Evolutionary conservation across 2,888 invertebrate species (phyloP).

Genomic region (Pammene fasciana): DNA sequence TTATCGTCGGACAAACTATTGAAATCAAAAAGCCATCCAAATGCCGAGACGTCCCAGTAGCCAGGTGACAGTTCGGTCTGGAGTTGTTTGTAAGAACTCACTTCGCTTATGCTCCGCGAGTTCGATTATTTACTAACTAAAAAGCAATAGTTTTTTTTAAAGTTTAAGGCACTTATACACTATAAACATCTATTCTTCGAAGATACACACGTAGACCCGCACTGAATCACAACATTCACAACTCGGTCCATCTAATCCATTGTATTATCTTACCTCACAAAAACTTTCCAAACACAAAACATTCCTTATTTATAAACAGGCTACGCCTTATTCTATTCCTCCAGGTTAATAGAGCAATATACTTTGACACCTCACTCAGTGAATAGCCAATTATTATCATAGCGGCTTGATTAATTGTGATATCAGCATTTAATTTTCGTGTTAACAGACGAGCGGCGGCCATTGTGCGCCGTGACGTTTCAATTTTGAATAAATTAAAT

Average conservation of each 20-base stretch:
- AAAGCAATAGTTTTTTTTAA: no score
- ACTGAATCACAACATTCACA: no score
- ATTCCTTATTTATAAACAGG: slow-evolving; percentile 65
- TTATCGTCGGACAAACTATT: no score
- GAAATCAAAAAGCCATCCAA: no score
- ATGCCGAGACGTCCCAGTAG: no score
- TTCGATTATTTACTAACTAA: no score
- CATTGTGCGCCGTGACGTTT: slow-evolving; percentile 82
- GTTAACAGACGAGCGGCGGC: slow-evolving; percentile 77
- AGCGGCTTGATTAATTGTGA: slow-evolving; percentile 83
- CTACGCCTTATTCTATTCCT: slow-evolving; percentile 78
- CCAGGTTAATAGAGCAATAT: slow-evolving; percentile 81
- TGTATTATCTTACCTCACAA: slow-evolving; percentile 37
- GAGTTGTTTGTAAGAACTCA: no score
- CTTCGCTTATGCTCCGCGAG: no score
- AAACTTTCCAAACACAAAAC: slow-evolving; percentile 41
- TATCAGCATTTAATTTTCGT: slow-evolving; percentile 84
- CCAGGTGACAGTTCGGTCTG: no score
- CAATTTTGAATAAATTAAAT: slow-evolving; percentile 84
- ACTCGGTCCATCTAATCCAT: slow-evolving; percentile 1
- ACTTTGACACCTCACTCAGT: slow-evolving; percentile 82
- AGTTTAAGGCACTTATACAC: no score
- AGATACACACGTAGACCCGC: no score
- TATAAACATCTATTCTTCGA: no score
- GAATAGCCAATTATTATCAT: slow-evolving; percentile 84